Evolutionary conservation across 2,888 invertebrate species (phyloP).

Genomic region (Hemithea aestivaria): DNA sequence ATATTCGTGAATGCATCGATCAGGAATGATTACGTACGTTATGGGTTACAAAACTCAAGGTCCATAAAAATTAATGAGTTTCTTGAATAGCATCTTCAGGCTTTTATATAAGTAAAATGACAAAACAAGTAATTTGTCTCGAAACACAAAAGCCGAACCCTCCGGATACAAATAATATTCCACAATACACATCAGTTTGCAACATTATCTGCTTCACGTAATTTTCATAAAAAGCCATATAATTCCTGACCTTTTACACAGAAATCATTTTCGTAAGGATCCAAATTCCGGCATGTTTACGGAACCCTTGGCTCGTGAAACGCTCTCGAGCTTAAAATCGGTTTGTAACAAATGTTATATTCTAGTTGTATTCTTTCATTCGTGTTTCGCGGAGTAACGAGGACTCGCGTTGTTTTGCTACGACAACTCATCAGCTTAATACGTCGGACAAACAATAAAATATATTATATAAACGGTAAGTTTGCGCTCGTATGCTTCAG

Average conservation of each 20-base stretch:
- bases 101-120: no score
- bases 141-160: neutral
- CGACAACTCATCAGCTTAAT: conserved; percentile 8
- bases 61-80: no score
- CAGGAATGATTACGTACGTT: no score
- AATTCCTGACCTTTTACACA: conserved; percentile 23
- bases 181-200: conserved; percentile 14
- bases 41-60: no score
- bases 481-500: no score
- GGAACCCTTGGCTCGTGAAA: conserved; percentile 25
- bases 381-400: conserved; percentile 2
- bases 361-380: conserved; percentile 13
- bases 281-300: conserved; percentile 22
- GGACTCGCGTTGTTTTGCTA: conserved; percentile 4
- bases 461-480: neutral
- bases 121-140: no score
- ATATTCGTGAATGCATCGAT: no score
- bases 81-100: no score
- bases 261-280: conserved; percentile 23
- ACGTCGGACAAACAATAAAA: conserved; percentile 3
- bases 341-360: conserved; percentile 20
- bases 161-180: conserved; percentile 9
- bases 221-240: conserved; percentile 21
- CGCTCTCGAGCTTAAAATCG: conserved; percentile 23
- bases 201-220: conserved; percentile 20